Percentiles rank a stretch among this genome's conserved stretches.
phyloP scores from a whole-genome alignment of 2,888 invertebrate species.

The Lysandra bellargus region DNA sequence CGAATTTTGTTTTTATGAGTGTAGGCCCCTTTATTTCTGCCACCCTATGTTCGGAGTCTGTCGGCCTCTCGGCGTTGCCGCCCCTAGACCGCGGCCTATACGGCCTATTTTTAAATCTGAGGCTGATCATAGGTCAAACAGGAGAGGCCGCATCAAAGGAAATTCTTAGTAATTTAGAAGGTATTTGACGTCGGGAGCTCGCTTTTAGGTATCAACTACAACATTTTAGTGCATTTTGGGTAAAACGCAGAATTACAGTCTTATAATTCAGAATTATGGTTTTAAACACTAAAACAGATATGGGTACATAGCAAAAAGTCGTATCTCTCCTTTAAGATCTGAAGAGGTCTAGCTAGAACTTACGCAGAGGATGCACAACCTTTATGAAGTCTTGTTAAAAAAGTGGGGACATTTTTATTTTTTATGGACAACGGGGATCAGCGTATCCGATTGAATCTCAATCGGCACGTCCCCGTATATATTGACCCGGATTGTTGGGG shows the following conservation, averaged over 20 bases:
- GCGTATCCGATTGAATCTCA: slow-evolving; percentile 12
- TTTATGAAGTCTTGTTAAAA: not conserved
- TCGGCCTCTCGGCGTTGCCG: no score
- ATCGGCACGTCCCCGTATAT: slow-evolving; percentile 24
- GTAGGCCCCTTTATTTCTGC: no score
- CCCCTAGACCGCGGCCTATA: no score
- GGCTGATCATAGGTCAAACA: no score
- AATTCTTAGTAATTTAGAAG: not conserved
- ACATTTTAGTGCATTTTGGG: no score
- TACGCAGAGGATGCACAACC: not conserved
- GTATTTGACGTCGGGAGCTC: not conserved
- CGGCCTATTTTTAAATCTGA: no score
- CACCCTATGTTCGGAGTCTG: no score
- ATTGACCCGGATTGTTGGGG: slow-evolving; percentile 31
- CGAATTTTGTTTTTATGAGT: no score
- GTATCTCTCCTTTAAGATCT: not conserved
- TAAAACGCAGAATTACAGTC: no score
- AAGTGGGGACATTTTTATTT: not conserved
- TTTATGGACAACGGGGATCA: not conserved
- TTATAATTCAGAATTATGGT: no score
- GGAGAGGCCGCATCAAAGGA: not conserved
- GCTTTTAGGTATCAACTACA: not conserved
- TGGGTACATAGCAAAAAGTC: no score
- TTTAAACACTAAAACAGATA: no score
- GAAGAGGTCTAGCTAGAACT: not conserved